Conservation (phyloP, 2,113 vertebrate genomes). For the Eclectus roratus region DNA sequence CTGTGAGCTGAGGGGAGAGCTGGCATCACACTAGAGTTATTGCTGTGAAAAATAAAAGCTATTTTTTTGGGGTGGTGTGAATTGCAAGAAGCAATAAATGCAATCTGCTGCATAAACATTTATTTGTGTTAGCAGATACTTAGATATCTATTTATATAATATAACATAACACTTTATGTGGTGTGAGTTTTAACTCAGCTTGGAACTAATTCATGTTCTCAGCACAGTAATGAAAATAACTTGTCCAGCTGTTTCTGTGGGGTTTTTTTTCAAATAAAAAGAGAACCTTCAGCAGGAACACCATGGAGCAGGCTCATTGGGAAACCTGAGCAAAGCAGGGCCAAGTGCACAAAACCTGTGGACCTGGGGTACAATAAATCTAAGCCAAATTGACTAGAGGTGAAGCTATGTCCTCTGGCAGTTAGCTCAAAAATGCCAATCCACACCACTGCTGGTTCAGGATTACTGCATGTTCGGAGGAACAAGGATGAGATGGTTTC, state of each 20-base stretch:
- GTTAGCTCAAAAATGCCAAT: not conserved
- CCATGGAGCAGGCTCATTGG: not conserved
- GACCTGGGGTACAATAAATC: not conserved
- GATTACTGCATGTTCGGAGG: not conserved
- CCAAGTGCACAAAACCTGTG: not conserved
- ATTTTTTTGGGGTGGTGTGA: not conserved
- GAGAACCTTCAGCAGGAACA: not conserved
- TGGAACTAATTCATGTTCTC: not conserved
- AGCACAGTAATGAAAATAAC: not conserved
- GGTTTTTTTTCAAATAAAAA: not conserved
- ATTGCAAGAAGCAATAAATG: not conserved
- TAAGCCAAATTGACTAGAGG: not conserved
- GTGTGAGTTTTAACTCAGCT: not conserved
- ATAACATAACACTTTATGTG: not conserved
- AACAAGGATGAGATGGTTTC: not conserved
- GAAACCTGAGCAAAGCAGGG: not conserved
- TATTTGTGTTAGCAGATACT: not conserved
- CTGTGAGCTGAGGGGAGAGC: not conserved
- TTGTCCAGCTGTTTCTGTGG: not conserved
- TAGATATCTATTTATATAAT: not conserved
- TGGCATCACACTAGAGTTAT: rapidly evolving
- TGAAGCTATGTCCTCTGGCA: not conserved
- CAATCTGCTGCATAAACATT: not conserved
- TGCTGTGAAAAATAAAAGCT: not conserved
- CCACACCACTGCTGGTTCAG: not conserved